Conservation (phyloP, 2,888 invertebrate species). For the Dinocampus coccinellae region DNA sequence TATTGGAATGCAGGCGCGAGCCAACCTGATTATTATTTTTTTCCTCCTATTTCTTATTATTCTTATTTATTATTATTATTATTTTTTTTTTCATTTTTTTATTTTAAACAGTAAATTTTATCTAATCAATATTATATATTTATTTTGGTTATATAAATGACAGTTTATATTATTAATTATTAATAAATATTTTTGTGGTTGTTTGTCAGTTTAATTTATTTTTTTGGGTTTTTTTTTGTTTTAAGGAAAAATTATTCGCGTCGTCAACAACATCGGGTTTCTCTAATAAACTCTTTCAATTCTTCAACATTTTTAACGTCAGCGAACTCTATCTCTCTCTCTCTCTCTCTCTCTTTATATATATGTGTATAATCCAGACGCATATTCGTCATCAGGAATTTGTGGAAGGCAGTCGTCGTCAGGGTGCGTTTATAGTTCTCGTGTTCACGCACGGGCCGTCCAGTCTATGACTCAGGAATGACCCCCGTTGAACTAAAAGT, state of each 20-base stretch:
- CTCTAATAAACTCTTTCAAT: conserved; percentile 12
- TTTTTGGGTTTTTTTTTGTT: too few relatives aligned
- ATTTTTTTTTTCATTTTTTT: background rate
- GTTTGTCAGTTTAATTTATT: background rate
- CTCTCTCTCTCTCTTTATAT: background rate
- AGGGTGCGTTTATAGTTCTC: conserved; percentile 7
- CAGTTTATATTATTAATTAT: background rate
- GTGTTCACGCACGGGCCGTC: conserved; percentile 53
- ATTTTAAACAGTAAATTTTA: background rate
- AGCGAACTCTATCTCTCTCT: background rate
- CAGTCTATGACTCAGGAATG: conserved; percentile 67
- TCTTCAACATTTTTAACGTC: background rate
- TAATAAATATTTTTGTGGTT: background rate
- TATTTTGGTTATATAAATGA: background rate
- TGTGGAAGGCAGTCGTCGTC: conserved; percentile 51
- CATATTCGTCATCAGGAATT: conserved; percentile 65
- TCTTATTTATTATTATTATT: too few relatives aligned
- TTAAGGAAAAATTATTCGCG: too few relatives aligned
- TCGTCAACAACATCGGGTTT: too few relatives aligned
- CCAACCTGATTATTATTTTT: conserved; percentile 23
- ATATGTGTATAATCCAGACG: conserved; percentile 38
- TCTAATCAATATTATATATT: background rate
- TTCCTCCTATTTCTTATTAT: conserved; percentile 4
- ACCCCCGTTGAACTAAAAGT: conserved; percentile 63
- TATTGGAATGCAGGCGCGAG: conserved; percentile 34